Evolutionary conservation across 2,888 invertebrate genomes (phyloP), one percentile per base, ranked within the genome.

Genomic region (Tupiocoris notatus): DNA sequence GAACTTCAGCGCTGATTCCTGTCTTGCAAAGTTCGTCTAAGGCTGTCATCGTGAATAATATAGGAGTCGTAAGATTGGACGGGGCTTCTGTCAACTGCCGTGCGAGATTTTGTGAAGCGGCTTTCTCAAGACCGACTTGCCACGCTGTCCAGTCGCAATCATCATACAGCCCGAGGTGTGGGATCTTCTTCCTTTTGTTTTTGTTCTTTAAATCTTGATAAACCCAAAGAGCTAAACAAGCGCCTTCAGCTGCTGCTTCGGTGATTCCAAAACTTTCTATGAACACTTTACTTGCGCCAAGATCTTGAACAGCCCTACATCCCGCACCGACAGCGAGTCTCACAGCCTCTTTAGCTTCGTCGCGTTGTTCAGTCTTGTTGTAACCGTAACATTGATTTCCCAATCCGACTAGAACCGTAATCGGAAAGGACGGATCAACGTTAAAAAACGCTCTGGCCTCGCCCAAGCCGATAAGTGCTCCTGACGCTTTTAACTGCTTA

Each of bases 241-340:
- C 89, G 1, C 93, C 94, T 84, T 94, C 94, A 0, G 93, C 93
- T 0, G 93, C 89, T 0, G 92, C 92, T 83, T 92, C 91, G 0
- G 92, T 89, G 82, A 90, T 88, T 12, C 91, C 92, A 82, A 92
- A 92, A 18, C 90, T 89, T 82, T 94, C 94, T 0, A 94, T 86
- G 78, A 88, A 87, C 25, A 94, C 88, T 58, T 86, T 83, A 63
- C 84, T 85, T 0, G 89, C 87, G 23, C 77, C 83, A 17, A 89
- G 83, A 1, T 84, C 81, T 61, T 88, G 87, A 9, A 91, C 83
- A 0, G 88, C 87, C 78, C 84, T 85, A 23, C 88, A 87, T 0
- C 89, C 91, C 0, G 85, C 85, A 0, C 88, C 89, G 0, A 91
- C 87, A 0, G 92, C 93, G 67, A 88, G 85, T 75, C 94, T 85